Evolutionary conservation across 2,797 vertebrate genomes (phyloP), one percentile per base, ranked within the genome.

Genomic region (Coendou prehensilis): DNA sequence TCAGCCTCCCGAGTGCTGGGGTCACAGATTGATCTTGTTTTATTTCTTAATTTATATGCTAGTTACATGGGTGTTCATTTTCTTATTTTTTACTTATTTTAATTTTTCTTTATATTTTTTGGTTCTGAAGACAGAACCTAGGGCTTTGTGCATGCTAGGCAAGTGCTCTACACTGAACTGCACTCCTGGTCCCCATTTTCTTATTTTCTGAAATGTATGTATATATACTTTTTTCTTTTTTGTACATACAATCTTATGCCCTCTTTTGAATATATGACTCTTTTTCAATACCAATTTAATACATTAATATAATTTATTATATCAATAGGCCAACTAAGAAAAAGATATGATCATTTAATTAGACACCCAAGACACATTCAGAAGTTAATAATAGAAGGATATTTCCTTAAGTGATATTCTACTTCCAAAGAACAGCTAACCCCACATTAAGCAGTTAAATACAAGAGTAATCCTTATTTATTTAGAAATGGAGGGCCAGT

Each of bases 361-460:
- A 94, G 82, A 78, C n/a, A 61, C 50, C 64, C 75, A 75, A 88
- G 41, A 47, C 23, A 67, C 50, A 82, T 67, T 69, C 14, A 69
- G 81, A 85, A 94, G 52, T 50, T 73, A 89, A 93, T 82, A 92
- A 71, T n/a, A 47, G 26, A 45, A 88, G 30, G n/a, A 22, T 85
- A 85, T 47, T 41, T 76, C 45, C 23, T 89, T 87, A 78, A 82
- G 59, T 63, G 26, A 71, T 81, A 78, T 26, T 75, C 14, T 52
- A 56, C 91, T 90, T 91, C 54, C 28, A 92, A 96, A 89, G 57
- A 95, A 93, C 22, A 92, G 67, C 30, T 69, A 81, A 61, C n/a
- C 1, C 18, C 23, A 69, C 63, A 67, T 37, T 57, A 47, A 54
- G 71, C 22, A 63, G 54, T 18, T 84, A 63, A 82, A 61, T 82